Percentiles rank a stretch among this genome's conserved stretches.
phyloP scores from a whole-genome alignment of 2,888 invertebrate species.

The Melinopterus prodromus region DNA sequence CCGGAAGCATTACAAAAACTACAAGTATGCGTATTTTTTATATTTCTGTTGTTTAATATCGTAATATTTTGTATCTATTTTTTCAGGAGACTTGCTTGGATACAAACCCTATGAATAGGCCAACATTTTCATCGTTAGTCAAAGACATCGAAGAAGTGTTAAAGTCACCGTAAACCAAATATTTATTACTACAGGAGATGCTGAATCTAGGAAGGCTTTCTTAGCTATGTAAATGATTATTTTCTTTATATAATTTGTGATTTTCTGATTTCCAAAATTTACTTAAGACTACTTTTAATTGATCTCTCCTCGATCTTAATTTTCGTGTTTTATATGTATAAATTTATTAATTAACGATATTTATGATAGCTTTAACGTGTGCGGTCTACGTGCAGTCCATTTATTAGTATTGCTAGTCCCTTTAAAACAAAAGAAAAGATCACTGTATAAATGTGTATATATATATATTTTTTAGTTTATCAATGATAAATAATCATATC shows the following conservation, averaged over 20 bases:
- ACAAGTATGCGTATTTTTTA: slow-evolving; percentile 56
- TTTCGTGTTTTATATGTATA: background rate
- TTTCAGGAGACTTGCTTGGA: slow-evolving; percentile 72
- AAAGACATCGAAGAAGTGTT: slow-evolving; percentile 63
- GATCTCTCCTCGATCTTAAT: background rate
- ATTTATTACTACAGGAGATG: background rate
- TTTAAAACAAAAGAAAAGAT: background rate
- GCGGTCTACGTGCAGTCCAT: background rate
- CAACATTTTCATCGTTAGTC: slow-evolving; percentile 71
- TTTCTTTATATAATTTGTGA: background rate
- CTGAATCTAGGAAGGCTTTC: background rate
- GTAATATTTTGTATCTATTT: slow-evolving; percentile 33
- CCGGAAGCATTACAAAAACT: slow-evolving; percentile 69
- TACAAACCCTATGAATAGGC: slow-evolving; percentile 72
- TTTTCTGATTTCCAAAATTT: background rate
- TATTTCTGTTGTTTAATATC: slow-evolving; percentile 14
- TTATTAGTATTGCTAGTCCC: background rate
- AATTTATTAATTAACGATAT: background rate
- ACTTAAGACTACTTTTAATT: background rate
- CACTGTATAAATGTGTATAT: background rate
- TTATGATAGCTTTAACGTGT: background rate
- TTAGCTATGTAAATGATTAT: background rate
- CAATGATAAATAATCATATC: no score
- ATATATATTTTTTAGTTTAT: background rate
- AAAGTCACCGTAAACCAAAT: slow-evolving; percentile 56